Conservation (phyloP, 2,113 vertebrate species). For the Macrotis lagotis region DNA sequence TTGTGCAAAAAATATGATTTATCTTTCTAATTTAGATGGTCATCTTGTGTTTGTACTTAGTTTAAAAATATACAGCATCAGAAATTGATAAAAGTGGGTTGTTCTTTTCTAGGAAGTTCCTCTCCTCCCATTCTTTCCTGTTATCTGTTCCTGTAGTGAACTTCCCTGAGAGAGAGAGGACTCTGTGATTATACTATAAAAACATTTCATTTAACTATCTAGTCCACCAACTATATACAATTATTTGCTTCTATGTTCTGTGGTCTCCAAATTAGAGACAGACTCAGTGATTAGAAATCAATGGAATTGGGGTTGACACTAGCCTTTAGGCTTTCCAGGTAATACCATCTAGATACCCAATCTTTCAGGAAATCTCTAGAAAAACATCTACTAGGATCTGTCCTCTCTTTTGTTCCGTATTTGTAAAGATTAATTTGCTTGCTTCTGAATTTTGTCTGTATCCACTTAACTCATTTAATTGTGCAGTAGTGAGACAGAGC, state of each 20-base stretch:
- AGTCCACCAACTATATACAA: not conserved
- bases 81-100: not conserved
- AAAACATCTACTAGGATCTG: not conserved
- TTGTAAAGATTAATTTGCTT: not conserved
- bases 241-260: not conserved
- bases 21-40: conserved; percentile 5
- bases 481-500: not conserved
- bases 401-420: not conserved
- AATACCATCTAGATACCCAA: not conserved
- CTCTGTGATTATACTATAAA: not conserved
- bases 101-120: not conserved
- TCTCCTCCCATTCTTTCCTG: not conserved
- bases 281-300: not conserved
- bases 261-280: not conserved
- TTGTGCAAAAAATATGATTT: not conserved
- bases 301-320: not conserved
- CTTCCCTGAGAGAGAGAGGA: not conserved
- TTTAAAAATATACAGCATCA: not conserved
- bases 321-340: not conserved
- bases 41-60: not conserved
- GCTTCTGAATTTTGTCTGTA: not conserved
- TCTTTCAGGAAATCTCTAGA: not conserved
- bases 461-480: not conserved
- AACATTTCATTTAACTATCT: not conserved
- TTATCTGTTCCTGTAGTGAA: not conserved